Conservation (phyloP, 2,113 vertebrate genomes). For the Lutjanus erythropterus region DNA sequence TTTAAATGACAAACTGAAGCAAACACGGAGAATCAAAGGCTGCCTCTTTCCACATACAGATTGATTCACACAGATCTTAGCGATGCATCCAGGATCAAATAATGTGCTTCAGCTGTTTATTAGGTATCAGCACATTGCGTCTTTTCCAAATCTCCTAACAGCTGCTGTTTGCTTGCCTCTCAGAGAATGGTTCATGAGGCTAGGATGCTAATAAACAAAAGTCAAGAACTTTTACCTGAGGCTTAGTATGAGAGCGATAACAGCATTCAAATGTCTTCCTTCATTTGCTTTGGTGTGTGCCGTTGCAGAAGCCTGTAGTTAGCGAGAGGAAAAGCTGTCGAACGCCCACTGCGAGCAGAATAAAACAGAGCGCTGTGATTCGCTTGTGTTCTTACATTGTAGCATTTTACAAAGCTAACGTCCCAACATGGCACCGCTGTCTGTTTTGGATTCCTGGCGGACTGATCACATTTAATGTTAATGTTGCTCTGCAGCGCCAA, state of each 20-base stretch:
- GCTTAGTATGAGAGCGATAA: background rate
- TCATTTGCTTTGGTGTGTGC: conserved; percentile 10
- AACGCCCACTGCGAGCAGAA: conserved; percentile 45
- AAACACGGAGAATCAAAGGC: background rate
- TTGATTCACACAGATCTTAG: background rate
- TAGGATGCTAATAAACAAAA: conserved; percentile 19
- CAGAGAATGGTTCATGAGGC: background rate
- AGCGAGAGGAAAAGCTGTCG: conserved; percentile 39
- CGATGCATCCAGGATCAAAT: conserved; percentile 7
- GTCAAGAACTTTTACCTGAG: background rate
- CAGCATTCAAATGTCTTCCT: conserved; percentile 4
- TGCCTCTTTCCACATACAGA: background rate
- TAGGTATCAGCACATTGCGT: background rate
- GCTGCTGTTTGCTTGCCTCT: conserved; percentile 31
- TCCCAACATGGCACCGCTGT: conserved; percentile 61
- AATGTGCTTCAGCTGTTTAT: background rate
- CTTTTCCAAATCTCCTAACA: conserved; percentile 16
- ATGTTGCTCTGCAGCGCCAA: conserved; percentile 44
- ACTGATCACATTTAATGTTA: conserved; percentile 67
- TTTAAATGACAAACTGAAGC: conserved; percentile 25
- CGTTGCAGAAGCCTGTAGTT: conserved; percentile 1
- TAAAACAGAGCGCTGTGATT: conserved; percentile 53
- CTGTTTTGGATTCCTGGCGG: conserved; percentile 63
- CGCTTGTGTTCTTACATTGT: conserved; percentile 28
- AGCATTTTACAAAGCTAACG: conserved; percentile 43